Percentiles rank a stretch among this genome's conserved stretches.
Conservation (phyloP, 2,888 invertebrate species). For the Lysandra bellargus region DNA sequence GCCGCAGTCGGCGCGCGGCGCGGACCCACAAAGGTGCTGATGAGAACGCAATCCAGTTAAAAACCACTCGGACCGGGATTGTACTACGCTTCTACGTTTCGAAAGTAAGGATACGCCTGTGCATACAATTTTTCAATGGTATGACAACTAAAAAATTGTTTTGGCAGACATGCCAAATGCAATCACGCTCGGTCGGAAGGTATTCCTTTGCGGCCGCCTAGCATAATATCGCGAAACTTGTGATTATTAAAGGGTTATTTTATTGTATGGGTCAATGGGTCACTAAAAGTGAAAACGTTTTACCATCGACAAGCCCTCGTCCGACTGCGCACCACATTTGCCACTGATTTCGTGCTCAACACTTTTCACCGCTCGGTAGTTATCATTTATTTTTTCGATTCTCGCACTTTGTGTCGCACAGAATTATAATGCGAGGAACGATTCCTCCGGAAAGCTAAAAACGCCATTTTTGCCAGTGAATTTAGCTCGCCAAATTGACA, state of each 20-base stretch:
- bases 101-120: neutral
- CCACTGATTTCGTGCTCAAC: neutral
- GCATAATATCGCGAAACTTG: too few species aligned
- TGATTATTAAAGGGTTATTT: too few species aligned
- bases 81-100: neutral
- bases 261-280: neutral
- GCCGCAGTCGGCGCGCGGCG: neutral
- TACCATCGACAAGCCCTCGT: neutral
- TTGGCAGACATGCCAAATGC: too few species aligned
- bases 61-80: constrained; percentile 19
- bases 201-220: too few species aligned
- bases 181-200: too few species aligned
- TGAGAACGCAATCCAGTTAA: constrained; percentile 32
- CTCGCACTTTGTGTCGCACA: neutral
- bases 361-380: neutral
- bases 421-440: constrained; percentile 1
- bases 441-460: neutral
- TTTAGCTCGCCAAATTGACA: neutral
- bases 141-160: too few species aligned
- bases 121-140: neutral
- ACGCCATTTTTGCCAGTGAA: neutral
- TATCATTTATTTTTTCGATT: neutral
- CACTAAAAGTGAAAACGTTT: neutral
- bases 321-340: neutral
- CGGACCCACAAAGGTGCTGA: constrained; percentile 20